These are phyloP conservation scores for Alca torda DNA, from an alignment of 2,797 vertebrate genomes.

Conservation along the genomic window DNA sequence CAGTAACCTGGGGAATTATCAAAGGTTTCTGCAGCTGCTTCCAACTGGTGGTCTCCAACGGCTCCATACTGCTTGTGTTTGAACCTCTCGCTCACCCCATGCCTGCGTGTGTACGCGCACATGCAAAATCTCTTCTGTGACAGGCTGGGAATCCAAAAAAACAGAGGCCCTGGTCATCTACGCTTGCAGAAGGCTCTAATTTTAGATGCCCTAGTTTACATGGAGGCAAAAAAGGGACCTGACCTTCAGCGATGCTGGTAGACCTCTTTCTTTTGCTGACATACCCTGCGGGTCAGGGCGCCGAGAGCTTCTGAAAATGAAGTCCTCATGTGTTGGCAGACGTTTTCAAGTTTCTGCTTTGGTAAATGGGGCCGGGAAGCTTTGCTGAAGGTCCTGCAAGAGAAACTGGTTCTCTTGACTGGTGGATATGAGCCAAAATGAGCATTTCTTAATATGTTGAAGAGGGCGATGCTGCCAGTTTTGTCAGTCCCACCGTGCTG, in stretches of 20 bases:
- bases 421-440: not conserved
- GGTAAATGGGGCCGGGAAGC: not conserved
- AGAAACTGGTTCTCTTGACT: not conserved
- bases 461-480: not conserved
- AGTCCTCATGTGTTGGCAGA: not conserved
- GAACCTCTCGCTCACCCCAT: not conserved
- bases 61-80: not conserved
- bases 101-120: not conserved
- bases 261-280: not conserved
- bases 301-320: not conserved
- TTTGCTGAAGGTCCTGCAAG: not conserved
- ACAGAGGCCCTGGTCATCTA: not conserved
- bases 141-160: not conserved
- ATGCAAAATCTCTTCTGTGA: not conserved
- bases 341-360: not conserved
- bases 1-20: not conserved
- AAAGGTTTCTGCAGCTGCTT: conserved; percentile 5
- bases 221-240: not conserved
- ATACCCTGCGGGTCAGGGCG: accelerated
- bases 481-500: not conserved
- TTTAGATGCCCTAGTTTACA: not conserved
- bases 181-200: not conserved
- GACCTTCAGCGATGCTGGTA: not conserved
- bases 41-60: not conserved
- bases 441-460: not conserved